These are phyloP conservation scores for Strix uralensis DNA, from an alignment of 2,113 vertebrate species.

Conservation along the genomic window DNA sequence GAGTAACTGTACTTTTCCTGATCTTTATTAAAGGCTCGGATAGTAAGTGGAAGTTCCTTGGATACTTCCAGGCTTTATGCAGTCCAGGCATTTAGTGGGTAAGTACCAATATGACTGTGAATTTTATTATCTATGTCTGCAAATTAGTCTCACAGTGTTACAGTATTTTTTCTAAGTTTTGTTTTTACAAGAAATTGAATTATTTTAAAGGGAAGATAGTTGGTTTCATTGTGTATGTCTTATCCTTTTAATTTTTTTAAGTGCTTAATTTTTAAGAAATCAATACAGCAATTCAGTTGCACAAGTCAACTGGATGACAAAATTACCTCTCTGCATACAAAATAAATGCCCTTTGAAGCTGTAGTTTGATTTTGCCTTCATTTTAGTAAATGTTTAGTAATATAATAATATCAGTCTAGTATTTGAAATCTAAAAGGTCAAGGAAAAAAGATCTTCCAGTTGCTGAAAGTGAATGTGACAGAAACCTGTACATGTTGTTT, in stretches of 20 bases:
- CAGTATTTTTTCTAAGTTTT: neutral
- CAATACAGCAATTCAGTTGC: neutral
- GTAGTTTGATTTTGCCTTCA: neutral
- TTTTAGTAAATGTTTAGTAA: neutral
- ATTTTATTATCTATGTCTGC: neutral
- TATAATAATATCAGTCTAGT: neutral
- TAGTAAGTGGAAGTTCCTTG: constrained; percentile 71
- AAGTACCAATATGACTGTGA: constrained; percentile 50
- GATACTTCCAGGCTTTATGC: constrained; percentile 78
- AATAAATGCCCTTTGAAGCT: neutral
- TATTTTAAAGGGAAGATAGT: neutral
- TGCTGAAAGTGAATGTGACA: neutral
- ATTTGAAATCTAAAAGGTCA: neutral
- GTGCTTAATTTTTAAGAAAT: neutral
- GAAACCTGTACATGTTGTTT: neutral
- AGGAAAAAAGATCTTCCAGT: neutral
- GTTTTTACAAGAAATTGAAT: neutral
- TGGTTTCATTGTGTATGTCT: neutral
- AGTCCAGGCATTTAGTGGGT: constrained; percentile 80
- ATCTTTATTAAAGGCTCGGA: constrained; percentile 73
- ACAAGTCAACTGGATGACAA: neutral
- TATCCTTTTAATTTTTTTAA: neutral
- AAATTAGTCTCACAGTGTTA: neutral
- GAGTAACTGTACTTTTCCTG: neutral
- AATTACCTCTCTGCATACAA: neutral